A percentile compares a stretch with the other conserved stretches of the same genome.
Conservation (phyloP, 2,888 invertebrate species). For the Myopa testacea region DNA sequence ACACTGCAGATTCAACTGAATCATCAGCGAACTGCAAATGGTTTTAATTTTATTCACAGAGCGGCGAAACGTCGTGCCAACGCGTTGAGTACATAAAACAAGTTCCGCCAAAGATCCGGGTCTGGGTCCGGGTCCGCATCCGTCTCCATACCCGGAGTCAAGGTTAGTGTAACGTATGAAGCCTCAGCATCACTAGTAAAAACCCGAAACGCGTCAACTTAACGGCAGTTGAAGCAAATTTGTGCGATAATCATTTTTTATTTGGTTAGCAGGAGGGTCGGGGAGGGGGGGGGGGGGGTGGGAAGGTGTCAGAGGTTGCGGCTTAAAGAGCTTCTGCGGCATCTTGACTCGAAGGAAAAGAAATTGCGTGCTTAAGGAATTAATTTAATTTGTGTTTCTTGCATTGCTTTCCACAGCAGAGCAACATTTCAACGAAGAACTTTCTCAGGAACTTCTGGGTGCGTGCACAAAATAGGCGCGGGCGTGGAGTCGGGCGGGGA, state of each 20-base stretch:
- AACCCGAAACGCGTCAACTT: conserved; percentile 13
- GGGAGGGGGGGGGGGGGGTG: neutral
- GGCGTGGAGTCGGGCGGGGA: neutral
- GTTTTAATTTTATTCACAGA: conserved; percentile 10
- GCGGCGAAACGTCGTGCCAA: neutral
- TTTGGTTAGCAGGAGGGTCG: conserved; percentile 3
- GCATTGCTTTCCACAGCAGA: neutral
- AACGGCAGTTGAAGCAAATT: conserved; percentile 45
- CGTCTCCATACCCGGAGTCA: conserved; percentile 28
- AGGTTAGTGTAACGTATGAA: conserved; percentile 45
- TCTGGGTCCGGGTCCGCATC: neutral
- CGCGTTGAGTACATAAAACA: too few species aligned
- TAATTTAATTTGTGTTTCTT: conserved; percentile 13
- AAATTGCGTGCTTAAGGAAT: conserved; percentile 26
- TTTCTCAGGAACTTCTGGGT: neutral
- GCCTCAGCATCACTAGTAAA: conserved; percentile 2
- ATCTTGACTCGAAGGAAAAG: neutral
- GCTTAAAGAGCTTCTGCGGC: neutral
- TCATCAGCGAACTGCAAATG: conserved; percentile 2
- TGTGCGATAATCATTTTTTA: conserved; percentile 43
- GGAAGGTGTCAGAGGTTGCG: neutral
- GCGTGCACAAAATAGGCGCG: neutral
- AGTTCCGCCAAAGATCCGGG: neutral
- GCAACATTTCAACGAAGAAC: neutral
- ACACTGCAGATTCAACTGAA: neutral